phyloP scores from a whole-genome alignment of 2,888 invertebrate genomes.

The Plagodis dolabraria region DNA sequence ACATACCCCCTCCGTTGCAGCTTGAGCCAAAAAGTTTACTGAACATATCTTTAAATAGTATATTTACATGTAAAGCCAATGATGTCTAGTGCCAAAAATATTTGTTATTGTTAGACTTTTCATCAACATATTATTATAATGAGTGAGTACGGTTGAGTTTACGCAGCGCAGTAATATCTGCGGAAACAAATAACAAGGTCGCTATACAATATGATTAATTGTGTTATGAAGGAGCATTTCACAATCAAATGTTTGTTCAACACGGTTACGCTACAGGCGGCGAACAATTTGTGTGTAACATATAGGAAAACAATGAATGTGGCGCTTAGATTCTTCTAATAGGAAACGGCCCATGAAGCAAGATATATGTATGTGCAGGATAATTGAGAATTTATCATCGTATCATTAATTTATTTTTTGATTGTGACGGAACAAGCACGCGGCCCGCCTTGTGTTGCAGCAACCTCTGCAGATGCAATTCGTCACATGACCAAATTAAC shows the following conservation, averaged over 20 bases:
- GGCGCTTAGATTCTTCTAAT: too few species aligned
- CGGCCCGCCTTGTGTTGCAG: too few species aligned
- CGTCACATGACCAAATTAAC: too few species aligned
- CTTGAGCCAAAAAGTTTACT: not conserved
- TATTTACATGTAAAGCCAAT: slow-evolving; percentile 11
- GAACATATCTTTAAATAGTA: not conserved
- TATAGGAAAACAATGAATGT: too few species aligned
- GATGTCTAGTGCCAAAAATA: slow-evolving; percentile 23
- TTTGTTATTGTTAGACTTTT: slow-evolving; percentile 17
- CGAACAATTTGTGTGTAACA: not conserved
- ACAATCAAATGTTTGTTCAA: slow-evolving; percentile 15
- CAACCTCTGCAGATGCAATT: too few species aligned
- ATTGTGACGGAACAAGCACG: too few species aligned
- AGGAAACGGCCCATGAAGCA: too few species aligned
- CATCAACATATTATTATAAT: slow-evolving; percentile 18
- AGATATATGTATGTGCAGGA: too few species aligned
- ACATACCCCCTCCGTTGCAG: too few species aligned
- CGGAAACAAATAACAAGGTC: slow-evolving; percentile 26
- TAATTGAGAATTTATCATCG: too few species aligned
- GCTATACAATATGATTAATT: slow-evolving; percentile 10
- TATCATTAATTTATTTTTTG: too few species aligned
- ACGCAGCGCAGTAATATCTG: slow-evolving; percentile 2
- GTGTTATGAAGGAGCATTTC: slow-evolving; percentile 16
- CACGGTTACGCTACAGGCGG: not conserved
- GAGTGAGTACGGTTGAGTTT: not conserved